These are phyloP conservation scores for Litocranius walleri DNA, from an alignment of 2,113 vertebrate genomes.

Conservation along the genomic window DNA sequence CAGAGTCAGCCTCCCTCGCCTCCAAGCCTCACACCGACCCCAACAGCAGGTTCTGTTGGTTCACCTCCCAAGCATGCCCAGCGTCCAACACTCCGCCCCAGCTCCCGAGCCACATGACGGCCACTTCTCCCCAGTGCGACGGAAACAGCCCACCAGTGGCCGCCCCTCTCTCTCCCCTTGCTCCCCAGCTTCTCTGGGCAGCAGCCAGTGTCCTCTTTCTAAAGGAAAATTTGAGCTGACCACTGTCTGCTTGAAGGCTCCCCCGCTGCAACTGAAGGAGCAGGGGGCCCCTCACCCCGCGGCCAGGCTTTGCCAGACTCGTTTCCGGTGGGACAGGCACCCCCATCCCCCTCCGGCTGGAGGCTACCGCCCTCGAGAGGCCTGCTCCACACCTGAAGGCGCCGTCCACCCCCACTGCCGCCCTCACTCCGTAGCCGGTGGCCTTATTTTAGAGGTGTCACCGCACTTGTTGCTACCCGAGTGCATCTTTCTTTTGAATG, in stretches of 20 bases:
- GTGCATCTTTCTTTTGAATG: not conserved
- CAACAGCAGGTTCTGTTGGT: not conserved
- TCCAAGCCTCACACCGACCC: rapidly evolving
- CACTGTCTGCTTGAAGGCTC: not conserved
- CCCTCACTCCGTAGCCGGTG: not conserved
- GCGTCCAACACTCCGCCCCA: not conserved
- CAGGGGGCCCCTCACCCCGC: rapidly evolving
- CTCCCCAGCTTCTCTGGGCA: not conserved
- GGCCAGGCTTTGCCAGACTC: rapidly evolving
- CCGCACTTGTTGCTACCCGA: not conserved
- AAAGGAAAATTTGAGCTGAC: not conserved
- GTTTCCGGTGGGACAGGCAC: rapidly evolving
- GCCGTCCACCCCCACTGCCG: not conserved
- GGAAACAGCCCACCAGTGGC: not conserved
- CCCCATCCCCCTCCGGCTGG: not conserved
- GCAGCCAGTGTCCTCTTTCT: not conserved
- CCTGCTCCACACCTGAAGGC: not conserved
- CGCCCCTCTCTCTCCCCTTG: not conserved
- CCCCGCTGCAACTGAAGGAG: not conserved
- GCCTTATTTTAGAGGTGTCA: not conserved
- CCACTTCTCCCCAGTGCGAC: not conserved
- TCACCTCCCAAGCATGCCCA: not conserved
- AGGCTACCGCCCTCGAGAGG: not conserved
- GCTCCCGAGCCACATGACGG: not conserved
- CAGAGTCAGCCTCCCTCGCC: not conserved